Base-by-base conservation (phyloP, 2,888 invertebrate genomes). In the Dugesia japonica region DNA sequence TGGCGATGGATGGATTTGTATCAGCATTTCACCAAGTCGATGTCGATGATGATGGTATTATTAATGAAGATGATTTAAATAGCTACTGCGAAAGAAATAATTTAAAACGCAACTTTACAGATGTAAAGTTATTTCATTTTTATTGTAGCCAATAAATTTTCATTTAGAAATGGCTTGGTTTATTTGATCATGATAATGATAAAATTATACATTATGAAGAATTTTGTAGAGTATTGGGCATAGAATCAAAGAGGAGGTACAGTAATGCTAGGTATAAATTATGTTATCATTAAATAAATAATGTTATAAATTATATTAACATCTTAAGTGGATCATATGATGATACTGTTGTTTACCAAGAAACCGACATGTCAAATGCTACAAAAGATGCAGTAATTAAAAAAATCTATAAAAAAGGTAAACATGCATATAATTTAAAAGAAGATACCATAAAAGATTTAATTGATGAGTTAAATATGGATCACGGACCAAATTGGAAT, bases 21-120 rank as follows among this genome's bases (percentile, higher is more conserved):
- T 33, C 28, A 23, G 74, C 38, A 20, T 74, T 74, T 74, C 74
- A 74, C 42, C 33, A 74, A 42, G 74, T 74, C 26, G 74, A 74
- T 74, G 33, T 28, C 17, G 74, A 74, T 74, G 38, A 74, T 74
- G 74, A 74, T 74, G 28, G 33, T 4, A 42, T 74, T 7, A 74
- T 74, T 33, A 74, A 74, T 74, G 74, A 38, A 13, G 33, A 74
- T 17, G 74, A 74, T 38, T n/a, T 74, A 26, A 42, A 74, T 13
- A 4, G 9, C 1, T 74, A 74, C 26, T 74, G 74, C 38, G 74
- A 74, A 13, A 26, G 9, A 33, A 74, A 74, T 13, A 74, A 74
- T 15, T 26, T 74, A 13, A 74, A 38, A 26, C n/a, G 26, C 7
- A 23, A n/a, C 20, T 74, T 74, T 31, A 42, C 38, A 38, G 56